These are phyloP conservation scores for Onthophagus taurus DNA, from an alignment of 1,140 invertebrate species.

Conservation along the genomic window DNA sequence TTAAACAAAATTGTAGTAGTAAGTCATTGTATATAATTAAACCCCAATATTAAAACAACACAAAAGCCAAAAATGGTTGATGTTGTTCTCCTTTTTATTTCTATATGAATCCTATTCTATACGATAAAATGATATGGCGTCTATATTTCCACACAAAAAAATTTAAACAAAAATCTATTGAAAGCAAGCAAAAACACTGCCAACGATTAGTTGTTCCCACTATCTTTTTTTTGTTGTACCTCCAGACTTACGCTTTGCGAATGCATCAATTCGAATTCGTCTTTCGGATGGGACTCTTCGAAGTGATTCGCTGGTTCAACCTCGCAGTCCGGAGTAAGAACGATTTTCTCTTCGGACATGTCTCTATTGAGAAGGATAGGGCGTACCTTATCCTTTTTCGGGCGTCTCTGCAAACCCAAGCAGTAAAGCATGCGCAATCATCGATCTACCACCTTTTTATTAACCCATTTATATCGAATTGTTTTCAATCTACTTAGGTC, in stretches of 20 bases:
- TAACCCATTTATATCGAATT: too few relatives aligned
- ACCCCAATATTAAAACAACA: too few relatives aligned
- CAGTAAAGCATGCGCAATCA: too few relatives aligned
- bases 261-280: slow-evolving; percentile 58
- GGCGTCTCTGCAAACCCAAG: slow-evolving; percentile 23
- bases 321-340: slow-evolving; percentile 13
- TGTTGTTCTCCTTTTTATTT: too few relatives aligned
- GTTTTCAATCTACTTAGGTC: too few relatives aligned
- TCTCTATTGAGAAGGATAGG: slow-evolving; percentile 33
- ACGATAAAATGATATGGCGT: background rate
- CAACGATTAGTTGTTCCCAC: background rate
- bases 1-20: background rate
- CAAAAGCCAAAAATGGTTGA: too few relatives aligned
- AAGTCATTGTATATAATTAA: background rate
- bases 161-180: background rate
- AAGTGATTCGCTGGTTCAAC: slow-evolving; percentile 54
- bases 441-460: too few relatives aligned
- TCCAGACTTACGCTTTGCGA: slow-evolving; percentile 28
- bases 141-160: background rate
- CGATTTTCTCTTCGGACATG: slow-evolving; percentile 17
- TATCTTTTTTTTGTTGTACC: background rate
- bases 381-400: slow-evolving; percentile 27
- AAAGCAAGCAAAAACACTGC: background rate
- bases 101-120: background rate
- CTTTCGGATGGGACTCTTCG: slow-evolving; percentile 68